These are phyloP conservation scores for Lymantria monacha DNA, from an alignment of 2,888 invertebrate genomes.

Conservation along the genomic window DNA sequence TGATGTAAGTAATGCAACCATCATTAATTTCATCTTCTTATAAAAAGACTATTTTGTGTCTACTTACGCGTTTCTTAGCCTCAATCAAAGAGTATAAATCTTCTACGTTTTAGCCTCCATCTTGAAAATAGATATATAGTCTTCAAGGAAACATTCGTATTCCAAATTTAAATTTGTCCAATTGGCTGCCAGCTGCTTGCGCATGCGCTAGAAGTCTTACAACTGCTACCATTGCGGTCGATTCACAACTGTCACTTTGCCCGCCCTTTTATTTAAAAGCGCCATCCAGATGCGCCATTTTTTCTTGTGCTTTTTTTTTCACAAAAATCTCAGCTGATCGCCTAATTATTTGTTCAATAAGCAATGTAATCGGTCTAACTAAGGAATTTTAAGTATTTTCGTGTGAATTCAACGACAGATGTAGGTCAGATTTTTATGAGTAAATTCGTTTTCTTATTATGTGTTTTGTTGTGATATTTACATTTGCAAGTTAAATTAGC, in stretches of 20 bases:
- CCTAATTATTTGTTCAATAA: constrained; percentile 56
- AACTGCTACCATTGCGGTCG: constrained; percentile 52
- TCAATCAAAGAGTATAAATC: too few species aligned
- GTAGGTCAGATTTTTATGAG: constrained; percentile 43
- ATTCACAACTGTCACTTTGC: constrained; percentile 70
- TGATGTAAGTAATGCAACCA: too few species aligned
- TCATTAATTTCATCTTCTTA: too few species aligned
- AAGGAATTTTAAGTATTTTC: constrained; percentile 45
- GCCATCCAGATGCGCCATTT: constrained; percentile 47
- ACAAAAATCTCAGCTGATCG: constrained; percentile 57
- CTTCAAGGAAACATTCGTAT: neutral
- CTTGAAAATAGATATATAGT: neutral
- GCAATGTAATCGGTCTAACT: constrained; percentile 41
- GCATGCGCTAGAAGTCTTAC: constrained; percentile 61
- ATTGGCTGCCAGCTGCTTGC: constrained; percentile 50
- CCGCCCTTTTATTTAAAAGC: constrained; percentile 43
- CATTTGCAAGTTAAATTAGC: too few species aligned
- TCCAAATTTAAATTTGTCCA: constrained; percentile 22
- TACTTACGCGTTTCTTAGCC: too few species aligned
- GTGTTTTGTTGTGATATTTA: too few species aligned
- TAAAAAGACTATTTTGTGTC: too few species aligned
- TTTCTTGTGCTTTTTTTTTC: constrained; percentile 50
- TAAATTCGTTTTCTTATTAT: neutral
- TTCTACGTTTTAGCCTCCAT: neutral
- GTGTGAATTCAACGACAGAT: constrained; percentile 62